phyloP scores from a whole-genome alignment of 2,797 vertebrate genomes.

The Macrochelys suwanniensis region DNA sequence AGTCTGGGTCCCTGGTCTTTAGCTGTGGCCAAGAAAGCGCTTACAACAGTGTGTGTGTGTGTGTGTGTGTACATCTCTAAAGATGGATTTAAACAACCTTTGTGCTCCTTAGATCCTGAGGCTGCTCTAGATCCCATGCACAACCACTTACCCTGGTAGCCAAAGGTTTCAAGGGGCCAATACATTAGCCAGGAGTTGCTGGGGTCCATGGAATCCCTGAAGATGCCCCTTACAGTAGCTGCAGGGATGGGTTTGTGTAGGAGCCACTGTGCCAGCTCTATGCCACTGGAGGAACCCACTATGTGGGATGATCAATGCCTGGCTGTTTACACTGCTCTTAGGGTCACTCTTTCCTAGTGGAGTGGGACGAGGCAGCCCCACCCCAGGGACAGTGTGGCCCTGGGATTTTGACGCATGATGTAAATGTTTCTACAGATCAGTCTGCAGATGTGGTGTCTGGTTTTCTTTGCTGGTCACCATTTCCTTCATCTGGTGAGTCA shows the following conservation, averaged over 20 bases:
- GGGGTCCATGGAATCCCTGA: accelerated
- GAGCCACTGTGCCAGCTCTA: not conserved
- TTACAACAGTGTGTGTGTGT: accelerated
- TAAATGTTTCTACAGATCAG: not conserved
- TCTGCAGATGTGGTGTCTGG: constrained; percentile 1
- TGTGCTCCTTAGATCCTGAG: not conserved
- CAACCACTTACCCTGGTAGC: not conserved
- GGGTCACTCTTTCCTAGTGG: not conserved
- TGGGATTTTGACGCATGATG: not conserved
- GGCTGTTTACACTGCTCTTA: not conserved
- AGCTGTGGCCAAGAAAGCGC: not conserved
- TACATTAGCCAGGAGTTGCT: not conserved
- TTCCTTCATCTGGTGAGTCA: not conserved
- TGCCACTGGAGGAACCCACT: constrained; percentile 6
- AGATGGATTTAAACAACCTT: not conserved
- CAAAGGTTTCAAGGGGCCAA: not conserved
- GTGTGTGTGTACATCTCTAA: accelerated
- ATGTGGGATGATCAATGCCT: not conserved
- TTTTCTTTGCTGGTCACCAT: not conserved
- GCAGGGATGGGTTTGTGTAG: not conserved
- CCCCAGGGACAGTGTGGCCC: not conserved
- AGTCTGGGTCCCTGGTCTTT: not conserved
- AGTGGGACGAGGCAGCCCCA: not conserved
- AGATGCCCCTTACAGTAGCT: not conserved
- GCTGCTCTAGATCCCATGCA: not conserved